Evolutionary conservation across 2,797 vertebrate species (phyloP), one percentile per base, ranked within the genome.

Genomic region (Phrynocephalus forsythii): DNA sequence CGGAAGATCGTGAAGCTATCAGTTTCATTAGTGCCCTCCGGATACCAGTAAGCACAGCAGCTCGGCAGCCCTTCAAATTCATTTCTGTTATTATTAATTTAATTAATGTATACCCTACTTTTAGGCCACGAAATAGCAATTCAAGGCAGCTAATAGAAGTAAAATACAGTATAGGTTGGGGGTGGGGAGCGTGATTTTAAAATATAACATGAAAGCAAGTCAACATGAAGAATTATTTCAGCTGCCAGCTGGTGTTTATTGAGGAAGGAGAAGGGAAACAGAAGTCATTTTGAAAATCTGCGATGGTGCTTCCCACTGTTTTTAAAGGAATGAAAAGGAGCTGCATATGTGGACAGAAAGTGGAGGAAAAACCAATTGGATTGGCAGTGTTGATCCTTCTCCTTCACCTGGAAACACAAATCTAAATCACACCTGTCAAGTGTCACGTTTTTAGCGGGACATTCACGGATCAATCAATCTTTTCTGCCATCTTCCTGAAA

Each of bases 11-110:
- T 0, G 95, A 97, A 83, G 98, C 99, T 94, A 99, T 99, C 94
- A 98, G 98, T 94, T 99, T 99, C 95, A 71, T 96, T 0, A 97
- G 96, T 2, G 99, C 98, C 0, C 98, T 99, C 18, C 92, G 92
- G 79, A 99, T 99, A 89, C 99, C 99, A 0, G 99, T 99, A 94
- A 98, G 98, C 94, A 38, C 0, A 1, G 13, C 71, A 5, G 6
- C 3, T 13, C 15, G n/a, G 15, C 9, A n/a, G 8, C 26, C 52
- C 5, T 60, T 20, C 22, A 22, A 26, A 26, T 75, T 3, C 8
- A 22, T 38, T 22, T 33, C 30, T 44, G 44, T 75, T 75, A 15
- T 72, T 72, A 72, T 72, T 72, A 30, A 72, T 72, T 72, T n/a
- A 69, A 11, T 30, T 16, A 72, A 30, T 30, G 30, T 3, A 9